These are phyloP conservation scores for Galemys pyrenaicus DNA, from an alignment of 2,113 vertebrate species.

Conservation along the genomic window DNA sequence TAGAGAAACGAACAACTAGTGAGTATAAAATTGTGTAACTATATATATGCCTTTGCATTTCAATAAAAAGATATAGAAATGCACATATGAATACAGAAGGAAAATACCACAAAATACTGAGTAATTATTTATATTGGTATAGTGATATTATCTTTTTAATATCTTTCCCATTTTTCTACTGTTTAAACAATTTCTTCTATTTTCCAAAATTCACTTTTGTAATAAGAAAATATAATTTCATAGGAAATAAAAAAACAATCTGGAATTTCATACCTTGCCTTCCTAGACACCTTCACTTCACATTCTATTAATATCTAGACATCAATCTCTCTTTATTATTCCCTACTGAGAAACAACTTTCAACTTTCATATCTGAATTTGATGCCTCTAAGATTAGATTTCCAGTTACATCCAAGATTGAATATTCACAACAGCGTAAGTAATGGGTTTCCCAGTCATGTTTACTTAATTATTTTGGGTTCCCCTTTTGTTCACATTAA, in stretches of 20 bases:
- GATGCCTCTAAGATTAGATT: background rate
- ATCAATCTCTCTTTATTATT: background rate
- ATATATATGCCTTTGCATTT: background rate
- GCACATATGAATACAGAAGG: background rate
- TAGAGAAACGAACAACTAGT: background rate
- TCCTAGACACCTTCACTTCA: background rate
- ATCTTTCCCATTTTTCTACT: background rate
- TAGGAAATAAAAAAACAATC: background rate
- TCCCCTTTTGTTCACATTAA: background rate
- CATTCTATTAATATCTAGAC: background rate
- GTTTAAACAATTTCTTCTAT: background rate
- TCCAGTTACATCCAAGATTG: background rate
- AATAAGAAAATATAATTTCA: slow-evolving; percentile 4
- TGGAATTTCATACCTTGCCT: background rate
- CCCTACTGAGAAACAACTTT: background rate
- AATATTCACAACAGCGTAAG: background rate
- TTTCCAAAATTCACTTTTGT: background rate
- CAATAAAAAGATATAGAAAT: background rate
- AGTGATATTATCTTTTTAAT: background rate
- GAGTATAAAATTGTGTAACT: slow-evolving; percentile 13
- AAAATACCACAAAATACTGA: slow-evolving; percentile 5
- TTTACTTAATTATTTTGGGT: background rate
- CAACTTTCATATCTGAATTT: background rate
- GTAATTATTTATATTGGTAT: background rate
- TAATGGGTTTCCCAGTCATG: background rate